These are phyloP conservation scores for Bombus impatiens DNA, from an alignment of 1,140 invertebrate genomes.

Conservation along the genomic window DNA sequence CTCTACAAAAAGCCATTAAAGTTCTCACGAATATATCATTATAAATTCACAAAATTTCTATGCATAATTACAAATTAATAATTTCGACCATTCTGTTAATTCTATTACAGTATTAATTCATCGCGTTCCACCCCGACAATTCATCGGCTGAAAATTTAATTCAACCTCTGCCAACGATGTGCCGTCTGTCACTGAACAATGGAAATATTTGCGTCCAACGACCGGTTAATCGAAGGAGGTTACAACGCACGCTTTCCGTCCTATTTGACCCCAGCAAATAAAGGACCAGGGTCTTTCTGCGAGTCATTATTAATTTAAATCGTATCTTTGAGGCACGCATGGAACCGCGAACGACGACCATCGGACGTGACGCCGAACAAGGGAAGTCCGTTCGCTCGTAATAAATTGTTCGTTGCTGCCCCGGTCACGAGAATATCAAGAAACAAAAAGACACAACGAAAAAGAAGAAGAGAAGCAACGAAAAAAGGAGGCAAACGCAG, in stretches of 20 bases:
- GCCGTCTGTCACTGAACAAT: slow-evolving; percentile 9
- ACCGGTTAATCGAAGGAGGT: slow-evolving; percentile 34
- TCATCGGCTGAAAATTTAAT: background rate
- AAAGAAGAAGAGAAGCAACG: background rate
- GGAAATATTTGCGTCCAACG: slow-evolving; percentile 11
- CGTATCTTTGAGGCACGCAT: slow-evolving; percentile 2
- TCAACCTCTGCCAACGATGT: background rate
- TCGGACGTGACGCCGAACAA: slow-evolving; percentile 24
- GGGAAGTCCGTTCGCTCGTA: slow-evolving; percentile 49
- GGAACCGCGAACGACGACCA: slow-evolving; percentile 8
- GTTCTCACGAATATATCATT: too few relatives aligned
- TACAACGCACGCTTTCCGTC: slow-evolving; percentile 8
- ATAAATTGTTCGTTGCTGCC: slow-evolving; percentile 53
- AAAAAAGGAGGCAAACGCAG: slow-evolving; percentile 40
- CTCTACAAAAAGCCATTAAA: too few relatives aligned
- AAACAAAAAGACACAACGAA: background rate
- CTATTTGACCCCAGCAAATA: background rate
- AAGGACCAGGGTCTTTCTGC: slow-evolving; percentile 18
- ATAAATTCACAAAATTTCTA: too few relatives aligned
- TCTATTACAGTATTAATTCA: slow-evolving; percentile 15
- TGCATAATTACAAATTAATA: too few relatives aligned
- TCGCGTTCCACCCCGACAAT: background rate
- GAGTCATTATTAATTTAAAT: slow-evolving; percentile 52
- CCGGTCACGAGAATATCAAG: slow-evolving; percentile 22
- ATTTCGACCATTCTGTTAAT: background rate